Percentiles rank a stretch among this genome's conserved stretches.
These are phyloP conservation scores for Galeopterus variegatus DNA, from an alignment of 2,113 vertebrate genomes.

Conservation along the genomic window DNA sequence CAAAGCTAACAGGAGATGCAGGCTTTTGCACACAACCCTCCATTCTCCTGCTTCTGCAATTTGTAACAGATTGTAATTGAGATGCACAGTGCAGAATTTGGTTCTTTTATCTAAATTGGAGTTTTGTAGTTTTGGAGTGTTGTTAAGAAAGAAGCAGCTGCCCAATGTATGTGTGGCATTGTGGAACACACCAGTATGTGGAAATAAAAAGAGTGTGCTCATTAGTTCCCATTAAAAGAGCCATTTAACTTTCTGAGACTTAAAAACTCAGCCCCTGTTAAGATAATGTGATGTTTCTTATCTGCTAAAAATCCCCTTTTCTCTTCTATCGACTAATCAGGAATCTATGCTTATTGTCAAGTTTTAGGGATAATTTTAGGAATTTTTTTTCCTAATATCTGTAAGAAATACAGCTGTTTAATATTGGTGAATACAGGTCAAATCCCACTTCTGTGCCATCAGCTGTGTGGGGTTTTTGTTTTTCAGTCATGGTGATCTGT, in stretches of 20 bases:
- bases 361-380: slow-evolving; percentile 44
- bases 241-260: slow-evolving; percentile 54
- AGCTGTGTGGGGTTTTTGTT: neutral
- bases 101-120: slow-evolving; percentile 69
- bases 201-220: slow-evolving; percentile 51
- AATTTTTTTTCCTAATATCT: slow-evolving; percentile 9
- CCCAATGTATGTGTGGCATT: slow-evolving; percentile 29
- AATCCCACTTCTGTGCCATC: neutral
- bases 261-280: slow-evolving; percentile 63
- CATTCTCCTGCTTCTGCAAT: slow-evolving; percentile 46
- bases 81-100: slow-evolving; percentile 51
- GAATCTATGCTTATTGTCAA: slow-evolving; percentile 51
- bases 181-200: neutral
- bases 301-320: slow-evolving; percentile 51
- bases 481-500: neutral
- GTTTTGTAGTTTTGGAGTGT: slow-evolving; percentile 64
- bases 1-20: neutral
- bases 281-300: slow-evolving; percentile 53
- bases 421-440: slow-evolving; percentile 7
- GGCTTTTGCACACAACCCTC: slow-evolving; percentile 1
- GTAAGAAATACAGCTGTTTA: slow-evolving; percentile 38
- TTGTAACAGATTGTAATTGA: slow-evolving; percentile 65
- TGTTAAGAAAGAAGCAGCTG: slow-evolving; percentile 75
- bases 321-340: slow-evolving; percentile 30
- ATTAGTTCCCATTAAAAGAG: slow-evolving; percentile 71